Evolutionary conservation across 2,797 vertebrate genomes (phyloP), one percentile per base, ranked within the genome.

Genomic region (Sebastes nivosus): DNA sequence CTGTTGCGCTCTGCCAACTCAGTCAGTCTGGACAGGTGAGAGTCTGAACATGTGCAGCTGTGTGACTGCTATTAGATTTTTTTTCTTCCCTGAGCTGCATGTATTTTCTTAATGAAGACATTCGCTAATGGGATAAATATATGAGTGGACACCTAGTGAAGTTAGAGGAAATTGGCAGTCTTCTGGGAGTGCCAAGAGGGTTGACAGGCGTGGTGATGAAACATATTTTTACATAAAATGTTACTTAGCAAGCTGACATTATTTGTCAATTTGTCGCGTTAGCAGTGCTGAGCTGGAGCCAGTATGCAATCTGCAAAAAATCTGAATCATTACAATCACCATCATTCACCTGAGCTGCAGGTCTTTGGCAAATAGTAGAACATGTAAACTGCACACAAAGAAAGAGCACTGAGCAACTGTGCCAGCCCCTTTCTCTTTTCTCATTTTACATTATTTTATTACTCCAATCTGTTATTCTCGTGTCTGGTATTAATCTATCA

Each of bases 21-120:
- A 42, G 24, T 69, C 59, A 36, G 38, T 70, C 61, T 67, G 50
- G 29, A 68, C 63, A 75, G 69, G 24, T 42, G 76, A 74, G 59
- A 27, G n/a, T 32, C 52, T 79, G 30, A 63, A 34, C 30, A 64
- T 55, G 30, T 36, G 54, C 25, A 22, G 60, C 66, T 42, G 3
- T 74, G 54, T 75, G 34, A 22, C 61, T 52, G 54, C 20, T 32
- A 54, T 78, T 25, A 29, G 1, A 20, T 57, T 22, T 8, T 36
- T 10, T 6, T 34, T 30, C 22, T 57, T 57, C 25, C 14, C 30
- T 57, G 16, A 75, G 52, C 79, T 58, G 36, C 61, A 50, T 75
- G 61, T 72, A 22, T 52, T 75, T 70, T n/a, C 20, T 59, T 30
- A 54, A 65, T 58, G 22, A 72, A 54, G 20, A 34, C 7, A 16